phyloP scores from a whole-genome alignment of 2,888 invertebrate species.

The Vesta saturnalis region DNA sequence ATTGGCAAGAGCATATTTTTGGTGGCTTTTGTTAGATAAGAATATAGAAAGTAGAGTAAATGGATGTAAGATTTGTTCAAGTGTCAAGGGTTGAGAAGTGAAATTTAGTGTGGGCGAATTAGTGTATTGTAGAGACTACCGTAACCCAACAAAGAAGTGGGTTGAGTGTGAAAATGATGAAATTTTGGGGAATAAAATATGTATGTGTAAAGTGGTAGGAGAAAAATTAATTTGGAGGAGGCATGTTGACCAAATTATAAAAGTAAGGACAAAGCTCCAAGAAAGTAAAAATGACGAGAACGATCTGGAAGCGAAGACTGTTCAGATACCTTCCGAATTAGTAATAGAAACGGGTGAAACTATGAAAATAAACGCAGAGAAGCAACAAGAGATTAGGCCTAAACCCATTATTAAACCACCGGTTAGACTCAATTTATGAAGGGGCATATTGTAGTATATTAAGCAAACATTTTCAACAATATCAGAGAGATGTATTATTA shows the following conservation, averaged over 20 bases:
- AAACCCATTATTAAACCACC: background rate
- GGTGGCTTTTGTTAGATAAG: constrained; percentile 41
- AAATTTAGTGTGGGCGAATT: too few species aligned
- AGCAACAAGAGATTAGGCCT: background rate
- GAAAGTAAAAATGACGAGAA: background rate
- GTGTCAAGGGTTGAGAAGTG: too few species aligned
- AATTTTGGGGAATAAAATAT: too few species aligned
- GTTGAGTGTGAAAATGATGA: too few species aligned
- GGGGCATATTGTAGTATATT: too few species aligned
- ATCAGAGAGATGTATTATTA: too few species aligned
- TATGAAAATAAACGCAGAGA: too few species aligned
- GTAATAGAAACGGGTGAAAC: background rate
- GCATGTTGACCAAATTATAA: background rate
- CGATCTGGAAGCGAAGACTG: background rate
- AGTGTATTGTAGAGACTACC: background rate
- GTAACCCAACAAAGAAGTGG: background rate
- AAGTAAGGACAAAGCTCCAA: background rate
- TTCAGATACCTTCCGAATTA: too few species aligned
- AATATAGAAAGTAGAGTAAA: constrained; percentile 47
- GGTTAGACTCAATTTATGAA: too few species aligned
- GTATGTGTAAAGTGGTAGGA: too few species aligned
- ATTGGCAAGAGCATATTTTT: constrained; percentile 42
- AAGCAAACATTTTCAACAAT: too few species aligned
- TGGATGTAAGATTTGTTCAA: too few species aligned
- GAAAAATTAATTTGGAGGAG: background rate